phyloP scores from a whole-genome alignment of 2,888 invertebrate genomes.

The Amiota minor region DNA sequence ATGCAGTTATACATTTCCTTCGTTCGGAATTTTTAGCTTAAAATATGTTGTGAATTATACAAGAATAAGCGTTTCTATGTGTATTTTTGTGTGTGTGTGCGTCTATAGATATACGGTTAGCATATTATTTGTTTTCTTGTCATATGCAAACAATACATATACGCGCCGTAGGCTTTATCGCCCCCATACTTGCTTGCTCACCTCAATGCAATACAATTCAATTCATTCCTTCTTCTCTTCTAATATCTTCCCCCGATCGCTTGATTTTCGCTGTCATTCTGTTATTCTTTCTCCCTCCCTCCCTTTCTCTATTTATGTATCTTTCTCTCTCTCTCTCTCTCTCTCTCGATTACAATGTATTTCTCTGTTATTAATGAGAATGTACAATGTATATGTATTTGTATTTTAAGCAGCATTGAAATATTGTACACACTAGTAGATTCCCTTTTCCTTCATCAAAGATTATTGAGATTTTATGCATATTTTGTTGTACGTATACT shows the following conservation, averaged over 20 bases:
- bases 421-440: background rate
- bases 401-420: slow-evolving; percentile 23
- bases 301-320: too few relatives aligned
- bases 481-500: background rate
- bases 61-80: slow-evolving; percentile 4
- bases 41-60: background rate
- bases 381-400: slow-evolving; percentile 61
- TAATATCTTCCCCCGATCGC: too few relatives aligned
- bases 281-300: too few relatives aligned
- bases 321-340: background rate
- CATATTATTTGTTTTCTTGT: too few relatives aligned
- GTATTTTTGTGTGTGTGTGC: background rate
- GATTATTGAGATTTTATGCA: slow-evolving; percentile 15
- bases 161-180: background rate
- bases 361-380: slow-evolving; percentile 57
- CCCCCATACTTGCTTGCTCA: too few relatives aligned
- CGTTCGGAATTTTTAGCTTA: too few relatives aligned
- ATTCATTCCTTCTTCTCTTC: too few relatives aligned
- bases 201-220: too few relatives aligned
- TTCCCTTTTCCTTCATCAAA: background rate
- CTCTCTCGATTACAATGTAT: slow-evolving; percentile 39
- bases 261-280: too few relatives aligned
- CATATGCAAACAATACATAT: slow-evolving; percentile 3
- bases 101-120: too few relatives aligned
- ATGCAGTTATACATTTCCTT: too few relatives aligned